Base-by-base conservation (phyloP, 2,888 invertebrate species). In the Laothoe populi region DNA sequence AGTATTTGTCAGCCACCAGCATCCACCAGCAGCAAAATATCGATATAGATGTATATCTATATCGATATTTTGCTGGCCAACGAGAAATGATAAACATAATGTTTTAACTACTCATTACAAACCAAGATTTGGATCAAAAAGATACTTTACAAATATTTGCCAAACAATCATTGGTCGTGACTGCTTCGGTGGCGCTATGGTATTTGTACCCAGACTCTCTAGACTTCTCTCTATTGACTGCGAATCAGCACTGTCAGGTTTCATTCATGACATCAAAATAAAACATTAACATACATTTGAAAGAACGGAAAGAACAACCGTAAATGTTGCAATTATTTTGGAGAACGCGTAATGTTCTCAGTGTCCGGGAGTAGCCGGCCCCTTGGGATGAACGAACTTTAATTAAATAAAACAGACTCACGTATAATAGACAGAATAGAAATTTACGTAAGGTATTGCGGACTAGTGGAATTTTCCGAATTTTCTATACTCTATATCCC, bases 381-480 rank as follows among this genome's bases (percentile, higher is more conserved):
- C 7, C 44, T 19, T 10, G 53, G 53, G 53, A 53, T 16, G 53
- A 53, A 53, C 53, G 53, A 53, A 35, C 53, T 53, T 16, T 53
- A 53, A 53, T 53, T 53, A 35, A 53, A 53, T 35, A 11, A 19
- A 31, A 31, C 8, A 10, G 16, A 48, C 24, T n/a, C 24, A n/a
- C 26, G 0, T 23, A 3, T 7, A 23, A 24, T n/a, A 48, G 13
- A 26, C 48, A n/a, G 5, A 7, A n/a, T 26, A n/a, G 7, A n/a
- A 26, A n/a, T 26, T 11, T 53, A 44, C 31, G 16, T 35, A 19
- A 31, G 19, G 10, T 11, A 35, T 11, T 53, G 11, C 0, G 2
- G 10, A 11, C 31, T 8, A 19, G 19, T 53, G 19, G 35, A 53
- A 53, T 31, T 35, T 53, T 35, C 35, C 53, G 2, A 42, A 7